phyloP scores from a whole-genome alignment of 2,113 vertebrate genomes.

The Leptodactylus fuscus region DNA sequence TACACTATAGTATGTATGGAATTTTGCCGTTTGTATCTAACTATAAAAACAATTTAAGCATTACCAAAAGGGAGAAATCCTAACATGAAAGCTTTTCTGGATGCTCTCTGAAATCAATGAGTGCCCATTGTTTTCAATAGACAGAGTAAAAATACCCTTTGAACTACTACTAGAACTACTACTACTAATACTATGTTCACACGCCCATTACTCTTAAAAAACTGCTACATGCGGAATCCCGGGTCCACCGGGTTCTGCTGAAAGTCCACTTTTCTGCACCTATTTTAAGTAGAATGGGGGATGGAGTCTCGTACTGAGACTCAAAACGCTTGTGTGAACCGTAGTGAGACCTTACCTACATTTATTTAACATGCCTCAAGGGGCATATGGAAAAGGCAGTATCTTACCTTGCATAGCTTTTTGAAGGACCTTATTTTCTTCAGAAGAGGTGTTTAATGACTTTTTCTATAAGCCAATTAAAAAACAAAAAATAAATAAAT shows the following conservation, averaged over 20 bases:
- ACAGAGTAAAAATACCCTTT: not conserved
- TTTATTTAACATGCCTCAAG: not conserved
- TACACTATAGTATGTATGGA: too few relatives aligned
- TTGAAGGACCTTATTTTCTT: conserved; percentile 79
- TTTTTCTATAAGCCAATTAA: conserved; percentile 79
- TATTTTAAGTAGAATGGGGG: too few relatives aligned
- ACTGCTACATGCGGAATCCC: too few relatives aligned
- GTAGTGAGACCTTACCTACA: not conserved
- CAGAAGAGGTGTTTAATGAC: conserved; percentile 76
- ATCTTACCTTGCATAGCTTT: conserved; percentile 87
- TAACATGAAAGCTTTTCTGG: not conserved
- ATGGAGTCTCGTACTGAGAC: too few relatives aligned
- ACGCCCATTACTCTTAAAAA: too few relatives aligned
- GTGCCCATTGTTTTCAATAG: not conserved
- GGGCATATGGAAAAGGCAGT: not conserved
- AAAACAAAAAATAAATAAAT: too few relatives aligned
- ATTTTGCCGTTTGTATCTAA: not conserved
- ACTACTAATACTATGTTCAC: too few relatives aligned
- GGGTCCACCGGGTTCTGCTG: too few relatives aligned
- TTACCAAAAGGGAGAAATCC: not conserved
- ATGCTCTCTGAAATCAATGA: not conserved
- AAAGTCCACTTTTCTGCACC: too few relatives aligned
- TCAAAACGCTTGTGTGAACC: too few relatives aligned
- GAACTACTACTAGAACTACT: too few relatives aligned
- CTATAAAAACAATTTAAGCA: not conserved